These are phyloP conservation scores for Stegostoma tigrinum DNA, from an alignment of 2,113 vertebrate genomes.

Conservation along the genomic window DNA sequence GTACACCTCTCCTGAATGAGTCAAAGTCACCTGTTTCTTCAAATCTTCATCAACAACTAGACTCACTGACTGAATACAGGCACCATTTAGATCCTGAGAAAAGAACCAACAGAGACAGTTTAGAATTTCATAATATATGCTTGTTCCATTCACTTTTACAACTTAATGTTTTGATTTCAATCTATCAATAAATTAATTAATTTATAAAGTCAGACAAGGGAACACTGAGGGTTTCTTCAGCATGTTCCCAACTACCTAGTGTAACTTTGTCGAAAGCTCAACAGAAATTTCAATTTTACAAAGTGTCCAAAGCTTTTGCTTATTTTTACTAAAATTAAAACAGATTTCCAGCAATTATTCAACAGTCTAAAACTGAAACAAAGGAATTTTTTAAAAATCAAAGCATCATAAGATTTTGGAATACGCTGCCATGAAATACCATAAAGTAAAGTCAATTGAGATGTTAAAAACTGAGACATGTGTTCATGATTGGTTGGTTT, in stretches of 20 bases:
- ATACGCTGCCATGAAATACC: not conserved
- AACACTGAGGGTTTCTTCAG: not conserved
- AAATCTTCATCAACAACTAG: slow-evolving; percentile 80
- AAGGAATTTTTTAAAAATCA: not conserved
- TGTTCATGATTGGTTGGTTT: too few relatives aligned
- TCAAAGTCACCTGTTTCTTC: slow-evolving; percentile 84
- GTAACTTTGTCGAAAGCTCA: not conserved
- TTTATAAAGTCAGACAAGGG: not conserved
- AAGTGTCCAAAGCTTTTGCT: not conserved
- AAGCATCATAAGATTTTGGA: not conserved
- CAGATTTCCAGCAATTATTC: not conserved
- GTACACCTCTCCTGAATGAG: slow-evolving; percentile 79
- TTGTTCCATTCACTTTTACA: not conserved
- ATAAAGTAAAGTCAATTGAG: not conserved
- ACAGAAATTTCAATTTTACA: not conserved
- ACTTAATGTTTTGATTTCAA: not conserved
- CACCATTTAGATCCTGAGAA: slow-evolving; percentile 79
- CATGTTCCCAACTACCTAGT: not conserved
- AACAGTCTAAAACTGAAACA: not conserved
- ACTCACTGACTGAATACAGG: slow-evolving; percentile 85
- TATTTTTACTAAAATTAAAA: not conserved
- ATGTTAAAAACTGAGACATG: not conserved
- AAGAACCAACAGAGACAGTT: slow-evolving; percentile 37
- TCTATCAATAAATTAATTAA: not conserved
- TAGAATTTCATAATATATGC: not conserved